Base-by-base conservation (phyloP, 2,888 invertebrate species). In the Nudaria mundana region DNA sequence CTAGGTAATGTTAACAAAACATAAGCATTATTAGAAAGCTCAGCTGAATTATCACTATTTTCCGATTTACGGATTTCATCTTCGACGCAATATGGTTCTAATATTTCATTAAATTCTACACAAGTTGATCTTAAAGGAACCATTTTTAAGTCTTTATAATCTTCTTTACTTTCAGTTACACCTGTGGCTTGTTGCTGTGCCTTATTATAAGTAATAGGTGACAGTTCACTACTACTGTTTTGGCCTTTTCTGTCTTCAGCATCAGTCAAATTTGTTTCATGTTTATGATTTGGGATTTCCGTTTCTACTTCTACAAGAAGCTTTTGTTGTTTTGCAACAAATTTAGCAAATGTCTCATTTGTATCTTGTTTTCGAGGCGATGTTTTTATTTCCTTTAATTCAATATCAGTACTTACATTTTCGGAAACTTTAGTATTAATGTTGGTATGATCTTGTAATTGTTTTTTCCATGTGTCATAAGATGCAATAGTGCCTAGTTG, bases 1-100 rank as follows among this genome's bases (percentile, higher is more conserved):
- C 76, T 69, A 45, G 80, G 76, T 52, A 78, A 64, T 56, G 81
- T 79, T 73, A 81, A 65, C 59, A 79, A 71, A 38, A 80, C 58
- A 52, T 71, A 80, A 71, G 82, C 70, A 58, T 76, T 79, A 58
- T 76, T 75, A 60, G 75, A 64, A 48, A 77, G 60, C 43, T 77
- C 70, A 23, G 71, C 60, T 51, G 75, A 47, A 31, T 71, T 52
- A 37, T 63, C 49, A 32, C 40, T 54, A 38, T 63, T n/a, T n/a
- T n/a, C 53, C 30, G 36, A 54, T 37, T 48, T 40, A 10, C n/a
- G n/a, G n/a, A n/a, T n/a, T n/a, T n/a, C 38, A 23, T 49, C 45
- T 12, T 33, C 34, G 25, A 38, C 36, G 10, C 40, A 34, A 40
- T 26, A 47, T 26, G 38, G 14, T 16, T 32, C 30, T 12, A 36